Evolutionary conservation across 2,888 invertebrate genomes (phyloP), one percentile per base, ranked within the genome.

Genomic region (Pediacus dermestoides): DNA sequence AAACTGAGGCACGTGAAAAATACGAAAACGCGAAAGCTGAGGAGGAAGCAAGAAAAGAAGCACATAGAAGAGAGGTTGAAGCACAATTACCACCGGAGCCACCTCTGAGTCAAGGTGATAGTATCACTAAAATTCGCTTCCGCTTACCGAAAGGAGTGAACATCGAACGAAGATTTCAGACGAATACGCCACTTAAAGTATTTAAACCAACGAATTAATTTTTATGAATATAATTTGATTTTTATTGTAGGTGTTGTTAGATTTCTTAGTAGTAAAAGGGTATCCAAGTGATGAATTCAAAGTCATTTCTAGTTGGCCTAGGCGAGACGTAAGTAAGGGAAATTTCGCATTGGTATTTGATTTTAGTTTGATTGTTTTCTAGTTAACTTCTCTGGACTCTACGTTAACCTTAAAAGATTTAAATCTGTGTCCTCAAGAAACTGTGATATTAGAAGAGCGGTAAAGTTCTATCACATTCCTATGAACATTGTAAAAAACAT

Each of bases 271-370:
- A 39, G 88, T 91, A 28, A 80, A 89, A 73, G 94, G 94, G 41
- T 95, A 82, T 71, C 86, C 89, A 47, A 78, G 81, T 54, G 84
- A 86, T 57, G 88, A 88, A 64, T 94, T 82, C 68, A 95, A 94
- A 77, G 82, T 94, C 43, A 84, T 95, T 59, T 84, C 88, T 57
- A 88, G 91, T 70, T 95, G 88, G 88, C 95, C 95, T 65, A 81
- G 93, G 64, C 82, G 87, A 78, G 95, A 95, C 79, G 89, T 95
- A 74, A 87, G 88, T 83, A 54, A n/a, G n/a, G n/a, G n/a, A n/a
- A n/a, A 3, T 27, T 25, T 36, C 9, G 22, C 4, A 1, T 3
- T 12, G 6, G 16, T 28, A 12, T n/a, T 15, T 30, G 13, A 15
- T 11, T 8, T n/a, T 18, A 3, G 4, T 34, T 23, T 45, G 12